phyloP scores from a whole-genome alignment of 2,797 vertebrate species.

The Eulemur rubriventer region DNA sequence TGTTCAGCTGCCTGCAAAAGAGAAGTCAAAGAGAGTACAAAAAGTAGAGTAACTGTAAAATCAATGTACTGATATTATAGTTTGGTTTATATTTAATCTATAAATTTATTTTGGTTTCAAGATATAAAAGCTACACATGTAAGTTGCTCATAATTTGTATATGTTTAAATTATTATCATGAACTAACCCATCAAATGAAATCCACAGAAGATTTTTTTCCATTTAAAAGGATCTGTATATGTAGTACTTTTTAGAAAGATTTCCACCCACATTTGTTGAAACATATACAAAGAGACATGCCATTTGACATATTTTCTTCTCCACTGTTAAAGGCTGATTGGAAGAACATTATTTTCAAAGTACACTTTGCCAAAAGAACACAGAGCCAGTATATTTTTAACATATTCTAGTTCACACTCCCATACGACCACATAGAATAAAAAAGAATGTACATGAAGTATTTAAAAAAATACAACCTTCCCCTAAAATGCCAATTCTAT shows the following conservation, averaged over 20 bases:
- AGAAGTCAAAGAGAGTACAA: slow-evolving; percentile 25
- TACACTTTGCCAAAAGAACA: slow-evolving; percentile 62
- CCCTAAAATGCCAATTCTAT: slow-evolving; percentile 19
- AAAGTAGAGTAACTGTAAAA: background rate
- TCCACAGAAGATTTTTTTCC: background rate
- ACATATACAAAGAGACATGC: background rate
- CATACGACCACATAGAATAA: slow-evolving; percentile 42
- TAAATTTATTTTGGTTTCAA: slow-evolving; percentile 54
- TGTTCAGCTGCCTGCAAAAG: background rate
- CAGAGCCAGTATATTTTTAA: slow-evolving; percentile 66
- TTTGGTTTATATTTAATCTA: slow-evolving; percentile 16
- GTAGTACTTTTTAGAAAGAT: background rate
- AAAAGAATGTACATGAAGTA: slow-evolving; percentile 32
- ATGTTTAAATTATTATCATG: slow-evolving; percentile 30
- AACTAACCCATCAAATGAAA: background rate
- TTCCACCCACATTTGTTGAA: slow-evolving; percentile 13
- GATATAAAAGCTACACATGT: background rate
- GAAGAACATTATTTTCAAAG: slow-evolving; percentile 59
- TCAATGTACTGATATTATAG: background rate
- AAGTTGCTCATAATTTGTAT: slow-evolving; percentile 23
- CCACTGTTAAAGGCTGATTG: slow-evolving; percentile 13
- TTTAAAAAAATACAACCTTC: background rate
- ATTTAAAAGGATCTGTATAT: background rate
- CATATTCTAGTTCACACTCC: slow-evolving; percentile 60
- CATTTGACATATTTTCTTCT: slow-evolving; percentile 59